phyloP scores from a whole-genome alignment of 2,797 vertebrate species.

The Urophycis tenuis region DNA sequence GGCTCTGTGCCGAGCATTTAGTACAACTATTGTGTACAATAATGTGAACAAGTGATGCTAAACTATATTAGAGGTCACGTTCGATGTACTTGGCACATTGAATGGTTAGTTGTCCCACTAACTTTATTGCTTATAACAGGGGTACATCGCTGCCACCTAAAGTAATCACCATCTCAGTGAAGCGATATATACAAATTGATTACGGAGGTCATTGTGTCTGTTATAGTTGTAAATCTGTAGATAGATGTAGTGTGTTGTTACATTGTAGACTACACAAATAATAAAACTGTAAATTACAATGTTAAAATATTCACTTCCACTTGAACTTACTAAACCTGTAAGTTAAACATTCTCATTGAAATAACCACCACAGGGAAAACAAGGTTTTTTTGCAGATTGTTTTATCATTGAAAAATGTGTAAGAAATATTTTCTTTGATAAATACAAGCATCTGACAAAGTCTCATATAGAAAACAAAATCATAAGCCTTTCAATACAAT shows the following conservation, averaged over 20 bases:
- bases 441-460: constrained; percentile 75
- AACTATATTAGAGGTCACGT: too few species aligned
- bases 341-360: background rate
- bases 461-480: constrained; percentile 57
- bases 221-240: background rate
- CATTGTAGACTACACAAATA: background rate
- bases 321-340: background rate
- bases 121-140: background rate
- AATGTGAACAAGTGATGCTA: too few species aligned
- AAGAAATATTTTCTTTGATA: constrained; percentile 69
- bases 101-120: too few species aligned
- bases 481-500: constrained; percentile 46
- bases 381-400: constrained; percentile 52
- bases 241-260: background rate
- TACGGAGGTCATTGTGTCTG: background rate
- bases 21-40: too few species aligned
- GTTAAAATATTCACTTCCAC: background rate
- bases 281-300: background rate
- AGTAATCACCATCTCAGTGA: background rate
- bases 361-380: background rate
- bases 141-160: background rate
- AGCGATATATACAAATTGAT: background rate
- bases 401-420: constrained; percentile 69
- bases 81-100: too few species aligned
- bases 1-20: too few species aligned